A percentile compares a stretch with the other conserved stretches of the same genome.
Conservation (phyloP, 2,797 vertebrate species). For the Tapera naevia region DNA sequence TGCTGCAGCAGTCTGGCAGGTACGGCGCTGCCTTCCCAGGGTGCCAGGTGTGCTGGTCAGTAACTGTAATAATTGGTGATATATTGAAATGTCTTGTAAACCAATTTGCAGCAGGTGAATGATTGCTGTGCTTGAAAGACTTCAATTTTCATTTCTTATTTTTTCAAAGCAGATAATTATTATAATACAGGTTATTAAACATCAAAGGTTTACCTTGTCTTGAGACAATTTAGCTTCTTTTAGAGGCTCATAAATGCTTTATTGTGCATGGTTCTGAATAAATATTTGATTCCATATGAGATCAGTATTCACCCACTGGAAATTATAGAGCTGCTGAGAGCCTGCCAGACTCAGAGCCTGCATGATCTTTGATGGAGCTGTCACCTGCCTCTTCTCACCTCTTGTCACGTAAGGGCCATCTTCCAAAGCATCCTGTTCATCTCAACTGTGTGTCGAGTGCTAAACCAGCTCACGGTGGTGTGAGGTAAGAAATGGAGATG, state of each 20-base stretch:
- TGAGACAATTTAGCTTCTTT: conserved; percentile 61
- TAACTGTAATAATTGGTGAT: neutral
- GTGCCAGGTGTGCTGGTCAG: neutral
- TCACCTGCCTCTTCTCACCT: neutral
- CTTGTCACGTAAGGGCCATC: neutral
- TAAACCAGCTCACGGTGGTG: neutral
- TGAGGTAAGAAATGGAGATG: neutral
- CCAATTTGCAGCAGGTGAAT: conserved; percentile 56
- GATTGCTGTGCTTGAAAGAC: conserved; percentile 26
- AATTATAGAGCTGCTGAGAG: neutral
- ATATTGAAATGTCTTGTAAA: conserved; percentile 40
- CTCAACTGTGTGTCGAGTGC: neutral
- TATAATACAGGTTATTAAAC: conserved; percentile 67
- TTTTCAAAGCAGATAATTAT: conserved; percentile 41
- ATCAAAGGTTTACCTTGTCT: conserved; percentile 63
- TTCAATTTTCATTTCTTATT: conserved; percentile 14
- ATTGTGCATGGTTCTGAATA: conserved; percentile 51
- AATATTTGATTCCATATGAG: neutral
- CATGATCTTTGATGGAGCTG: neutral
- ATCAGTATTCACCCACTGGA: neutral
- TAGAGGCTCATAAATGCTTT: conserved; percentile 65
- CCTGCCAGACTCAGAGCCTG: fast-evolving
- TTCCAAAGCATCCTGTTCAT: fast-evolving
- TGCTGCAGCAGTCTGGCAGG: neutral
- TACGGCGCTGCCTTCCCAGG: neutral